Conservation (phyloP, 2,888 invertebrate species). For the Linnaemya tessellans region DNA sequence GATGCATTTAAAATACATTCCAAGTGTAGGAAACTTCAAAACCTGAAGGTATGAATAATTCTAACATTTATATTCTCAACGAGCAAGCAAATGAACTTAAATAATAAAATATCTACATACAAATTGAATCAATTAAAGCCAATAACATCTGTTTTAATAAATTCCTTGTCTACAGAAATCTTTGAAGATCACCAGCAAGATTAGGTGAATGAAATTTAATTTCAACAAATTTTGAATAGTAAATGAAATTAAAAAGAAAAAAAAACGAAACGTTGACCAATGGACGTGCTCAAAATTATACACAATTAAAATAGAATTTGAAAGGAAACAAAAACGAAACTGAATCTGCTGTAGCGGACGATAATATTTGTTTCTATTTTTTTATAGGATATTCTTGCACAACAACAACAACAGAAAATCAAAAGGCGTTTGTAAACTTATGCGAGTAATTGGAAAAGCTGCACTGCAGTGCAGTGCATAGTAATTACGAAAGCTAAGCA, state of each 20-base stretch:
- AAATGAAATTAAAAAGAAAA: constrained; percentile 4
- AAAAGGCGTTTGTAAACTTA: constrained; percentile 4
- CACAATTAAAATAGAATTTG: constrained; percentile 13
- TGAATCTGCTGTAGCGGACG: neutral
- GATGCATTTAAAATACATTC: neutral
- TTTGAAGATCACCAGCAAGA: constrained; percentile 8
- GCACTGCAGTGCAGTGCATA: constrained; percentile 2
- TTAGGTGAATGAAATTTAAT: constrained; percentile 45
- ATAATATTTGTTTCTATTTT: neutral
- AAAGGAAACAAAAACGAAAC: neutral
- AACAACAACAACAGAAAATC: no score
- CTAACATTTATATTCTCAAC: constrained; percentile 49
- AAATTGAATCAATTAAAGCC: constrained; percentile 48
- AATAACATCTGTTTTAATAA: constrained; percentile 40
- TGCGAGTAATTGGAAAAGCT: neutral
- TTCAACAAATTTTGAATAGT: constrained; percentile 27
- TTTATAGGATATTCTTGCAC: neutral
- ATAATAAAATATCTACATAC: constrained; percentile 4
- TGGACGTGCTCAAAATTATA: constrained; percentile 31
- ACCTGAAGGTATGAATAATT: constrained; percentile 40
- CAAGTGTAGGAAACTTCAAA: neutral
- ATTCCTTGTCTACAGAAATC: neutral
- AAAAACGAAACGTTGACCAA: neutral
- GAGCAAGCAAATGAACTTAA: neutral
- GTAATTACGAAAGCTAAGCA: neutral